Evolutionary conservation across 1,140 invertebrate genomes (phyloP).

Genomic region (Lepidostoma basale): DNA sequence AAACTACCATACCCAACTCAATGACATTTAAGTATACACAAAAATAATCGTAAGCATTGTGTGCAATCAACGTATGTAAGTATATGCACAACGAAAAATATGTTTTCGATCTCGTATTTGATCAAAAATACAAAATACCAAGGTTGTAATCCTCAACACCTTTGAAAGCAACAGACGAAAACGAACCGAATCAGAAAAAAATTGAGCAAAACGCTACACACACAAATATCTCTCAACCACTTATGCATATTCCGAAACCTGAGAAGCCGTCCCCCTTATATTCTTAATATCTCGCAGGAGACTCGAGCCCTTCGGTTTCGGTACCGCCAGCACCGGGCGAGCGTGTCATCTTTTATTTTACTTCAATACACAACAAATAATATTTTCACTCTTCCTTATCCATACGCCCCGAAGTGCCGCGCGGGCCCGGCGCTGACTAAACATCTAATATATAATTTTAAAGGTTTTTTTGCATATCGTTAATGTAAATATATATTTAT

Average conservation of each 20-base stretch:
- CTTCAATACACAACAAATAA: constrained; percentile 16
- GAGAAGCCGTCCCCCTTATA: constrained; percentile 27
- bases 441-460: constrained; percentile 25
- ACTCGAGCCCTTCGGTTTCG: not conserved
- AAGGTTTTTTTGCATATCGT: constrained; percentile 8
- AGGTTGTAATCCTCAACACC: not conserved
- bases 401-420: not conserved
- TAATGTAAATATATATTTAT: constrained; percentile 44
- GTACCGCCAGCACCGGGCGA: not conserved
- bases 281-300: constrained; percentile 34
- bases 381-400: constrained; percentile 5
- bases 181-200: constrained; percentile 1
- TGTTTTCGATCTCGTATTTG: too few species aligned
- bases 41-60: too few species aligned
- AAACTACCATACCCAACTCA: too few species aligned
- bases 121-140: too few species aligned
- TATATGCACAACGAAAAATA: too few species aligned
- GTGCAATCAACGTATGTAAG: too few species aligned
- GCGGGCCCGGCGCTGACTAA: not conserved
- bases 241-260: constrained; percentile 11
- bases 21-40: too few species aligned
- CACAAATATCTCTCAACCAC: constrained; percentile 26
- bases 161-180: too few species aligned
- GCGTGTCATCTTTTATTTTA: not conserved
- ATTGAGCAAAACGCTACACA: constrained; percentile 37